Evolutionary conservation across 2,888 invertebrate species (phyloP), one percentile per base, ranked within the genome.

Genomic region (Phytoseiulus persimilis): DNA sequence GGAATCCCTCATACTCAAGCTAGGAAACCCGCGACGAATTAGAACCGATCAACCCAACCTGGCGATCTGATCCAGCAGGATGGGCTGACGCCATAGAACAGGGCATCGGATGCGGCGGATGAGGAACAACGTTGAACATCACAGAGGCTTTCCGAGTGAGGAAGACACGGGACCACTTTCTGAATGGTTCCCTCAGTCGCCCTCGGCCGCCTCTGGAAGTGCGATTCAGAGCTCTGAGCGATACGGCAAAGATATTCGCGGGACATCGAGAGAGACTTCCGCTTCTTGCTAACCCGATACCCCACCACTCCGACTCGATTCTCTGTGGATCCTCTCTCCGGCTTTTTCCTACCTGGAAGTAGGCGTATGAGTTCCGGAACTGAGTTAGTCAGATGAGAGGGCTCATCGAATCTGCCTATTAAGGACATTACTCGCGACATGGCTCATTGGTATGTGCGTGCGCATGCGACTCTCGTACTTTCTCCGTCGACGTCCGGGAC

Each of bases 361-460:
- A 65, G 65, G 65, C 65, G 65, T 65, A 65, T 65, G 18, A 65
- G 65, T 28, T 65, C 65, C 65, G 65, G 65, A 65, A 65, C 65
- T 65, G 65, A 65, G 65, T 65, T 65, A 65, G 65, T 65, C 65
- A 65, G 65, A 65, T 65, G 65, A 65, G 65, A 65, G 65, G 65
- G 65, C 65, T 65, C 18, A 65, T 65, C 65, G 65, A 65, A 65
- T 65, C 65, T 65, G 65, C 65, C 65, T 65, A 65, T 65, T 65
- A 65, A 65, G 65, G 65, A 65, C 65, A 28, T 65, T 65, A 65
- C 65, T 14, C 65, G 65, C 65, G 65, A 65, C 65, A 65, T 65
- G 65, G 65, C 65, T 65, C 65, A 65, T 65, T 65, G 65, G 65
- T 65, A 65, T 65, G 65, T 23, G 65, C 65, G 65, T 65, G 65